These are phyloP conservation scores for Podocnemis expansa DNA, from an alignment of 2,113 vertebrate genomes.

Conservation along the genomic window DNA sequence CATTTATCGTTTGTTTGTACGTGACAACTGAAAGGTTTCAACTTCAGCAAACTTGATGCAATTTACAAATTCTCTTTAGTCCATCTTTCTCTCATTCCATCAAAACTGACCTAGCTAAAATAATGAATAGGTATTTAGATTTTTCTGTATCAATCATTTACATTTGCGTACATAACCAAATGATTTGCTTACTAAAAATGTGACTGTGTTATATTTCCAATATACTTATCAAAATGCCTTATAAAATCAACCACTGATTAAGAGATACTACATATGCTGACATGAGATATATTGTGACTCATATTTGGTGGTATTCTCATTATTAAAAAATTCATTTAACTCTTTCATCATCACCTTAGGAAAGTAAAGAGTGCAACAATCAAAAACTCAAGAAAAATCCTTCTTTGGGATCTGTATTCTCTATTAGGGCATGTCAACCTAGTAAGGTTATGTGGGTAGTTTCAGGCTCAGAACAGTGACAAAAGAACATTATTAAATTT, in stretches of 20 bases:
- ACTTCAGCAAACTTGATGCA: not conserved
- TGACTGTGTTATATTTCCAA: not conserved
- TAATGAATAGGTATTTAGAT: not conserved
- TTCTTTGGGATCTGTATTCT: not conserved
- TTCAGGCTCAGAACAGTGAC: not conserved
- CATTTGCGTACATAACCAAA: not conserved
- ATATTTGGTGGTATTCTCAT: slow-evolving; percentile 5
- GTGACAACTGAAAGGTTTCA: not conserved
- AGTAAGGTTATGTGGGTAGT: fast-evolving
- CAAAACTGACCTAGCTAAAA: not conserved
- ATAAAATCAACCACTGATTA: slow-evolving; percentile 49
- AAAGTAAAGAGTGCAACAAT: not conserved
- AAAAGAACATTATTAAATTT: not conserved
- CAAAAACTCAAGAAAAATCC: not conserved
- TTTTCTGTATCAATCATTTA: not conserved
- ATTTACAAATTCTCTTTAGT: not conserved
- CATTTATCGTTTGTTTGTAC: fast-evolving
- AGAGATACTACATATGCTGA: slow-evolving; percentile 60
- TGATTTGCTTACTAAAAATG: not conserved
- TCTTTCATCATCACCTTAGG: not conserved
- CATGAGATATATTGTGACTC: not conserved
- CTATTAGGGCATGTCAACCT: fast-evolving
- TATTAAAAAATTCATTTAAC: not conserved
- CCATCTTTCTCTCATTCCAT: fast-evolving
- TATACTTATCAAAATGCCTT: not conserved